Base-by-base conservation (phyloP, 2,888 invertebrate species). In the Matsumyia berberina region DNA sequence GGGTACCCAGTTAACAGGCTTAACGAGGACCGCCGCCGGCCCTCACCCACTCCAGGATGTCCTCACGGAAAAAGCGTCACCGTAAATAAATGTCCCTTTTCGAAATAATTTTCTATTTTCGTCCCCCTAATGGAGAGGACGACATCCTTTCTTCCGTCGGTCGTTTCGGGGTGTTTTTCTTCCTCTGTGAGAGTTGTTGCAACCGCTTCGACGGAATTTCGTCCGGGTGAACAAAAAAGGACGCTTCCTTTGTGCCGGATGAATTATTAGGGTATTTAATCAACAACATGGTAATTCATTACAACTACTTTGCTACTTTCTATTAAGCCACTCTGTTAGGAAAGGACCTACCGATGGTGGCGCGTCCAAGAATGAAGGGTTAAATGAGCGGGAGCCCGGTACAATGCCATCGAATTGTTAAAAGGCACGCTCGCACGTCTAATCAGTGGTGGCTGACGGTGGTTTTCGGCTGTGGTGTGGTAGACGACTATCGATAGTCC, bases 211-310 rank as follows among this genome's bases (percentile, higher is more conserved):
- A 46, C 8, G 39, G 67, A 60, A 49, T 11, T 57, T 44, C 15
- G 19, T 8, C 5, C 17, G 67, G 17, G 44, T 37, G 17, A 49
- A 51, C 11, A 60, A 49, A 64, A 72, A 72, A 57, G 64, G 58
- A 24, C 55, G 17, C 39, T 19, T 37, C 55, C 51, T 33, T 44
- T 77, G 44, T 57, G 17, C 46, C 12, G 31, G 66, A 73, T 73
- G 79, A 80, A 60, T 67, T 80, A 80, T 80, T 73, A 58, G 42
- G 72, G 60, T 58, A 67, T 73, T 80, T 80, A 80, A 80, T 80
- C 73, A 80, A 73, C 72, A 80, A 67, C 79, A 80, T 53, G 73
- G 79, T 67, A 80, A 80, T 80, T 80, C 79, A 66, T 73, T 79
- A 73, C 79, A 6, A 64, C 37, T 62, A 72, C 78, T 78, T 78